These are phyloP conservation scores for Xanthorhoe designata DNA, from an alignment of 2,888 invertebrate species.

Conservation along the genomic window DNA sequence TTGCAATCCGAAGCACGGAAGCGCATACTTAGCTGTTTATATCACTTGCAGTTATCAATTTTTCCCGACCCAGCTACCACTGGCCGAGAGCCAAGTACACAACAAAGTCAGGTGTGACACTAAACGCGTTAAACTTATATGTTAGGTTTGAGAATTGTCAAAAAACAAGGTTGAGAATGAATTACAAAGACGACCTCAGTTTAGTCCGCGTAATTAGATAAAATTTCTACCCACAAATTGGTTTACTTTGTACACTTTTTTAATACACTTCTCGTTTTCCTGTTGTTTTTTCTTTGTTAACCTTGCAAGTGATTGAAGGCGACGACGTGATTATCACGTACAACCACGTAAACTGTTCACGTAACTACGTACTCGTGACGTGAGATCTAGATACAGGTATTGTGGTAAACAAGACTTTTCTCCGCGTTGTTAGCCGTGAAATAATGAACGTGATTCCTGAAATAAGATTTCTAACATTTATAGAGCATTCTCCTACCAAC, in stretches of 20 bases:
- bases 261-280: background rate
- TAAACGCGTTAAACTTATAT: too few relatives aligned
- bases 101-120: too few relatives aligned
- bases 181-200: too few relatives aligned
- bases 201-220: background rate
- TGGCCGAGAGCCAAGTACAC: too few relatives aligned
- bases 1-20: too few relatives aligned
- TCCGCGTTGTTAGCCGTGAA: background rate
- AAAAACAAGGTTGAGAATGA: too few relatives aligned
- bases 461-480: background rate
- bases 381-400: background rate
- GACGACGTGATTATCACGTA: constrained; percentile 7
- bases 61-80: too few relatives aligned
- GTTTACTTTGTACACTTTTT: background rate
- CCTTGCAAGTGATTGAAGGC: constrained; percentile 33
- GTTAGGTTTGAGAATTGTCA: too few relatives aligned
- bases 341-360: constrained; percentile 18
- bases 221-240: background rate
- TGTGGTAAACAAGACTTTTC: background rate
- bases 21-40: too few relatives aligned
- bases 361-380: background rate
- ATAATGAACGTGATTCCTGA: background rate
- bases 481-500: background rate
- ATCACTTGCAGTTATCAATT: too few relatives aligned
- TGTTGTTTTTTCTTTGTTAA: constrained; percentile 26